Evolutionary conservation across 2,797 vertebrate genomes (phyloP).

Genomic region (Spinus pinus): DNA sequence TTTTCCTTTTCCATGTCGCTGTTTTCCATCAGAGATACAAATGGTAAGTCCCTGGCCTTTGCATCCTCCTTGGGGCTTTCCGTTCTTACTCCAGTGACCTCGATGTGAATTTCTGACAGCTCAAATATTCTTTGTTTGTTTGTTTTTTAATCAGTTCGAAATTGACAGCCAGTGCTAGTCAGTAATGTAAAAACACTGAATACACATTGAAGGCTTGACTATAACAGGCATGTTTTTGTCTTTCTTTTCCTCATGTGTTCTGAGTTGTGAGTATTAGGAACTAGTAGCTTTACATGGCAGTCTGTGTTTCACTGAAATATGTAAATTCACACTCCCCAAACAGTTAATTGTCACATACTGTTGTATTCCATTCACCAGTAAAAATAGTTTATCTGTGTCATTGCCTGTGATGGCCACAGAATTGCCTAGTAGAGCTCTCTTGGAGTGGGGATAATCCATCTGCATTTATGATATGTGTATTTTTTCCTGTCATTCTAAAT

Average conservation of each 20-base stretch:
- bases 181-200: background rate
- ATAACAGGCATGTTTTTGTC: background rate
- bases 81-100: background rate
- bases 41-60: background rate
- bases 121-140: background rate
- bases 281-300: background rate
- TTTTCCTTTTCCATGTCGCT: background rate
- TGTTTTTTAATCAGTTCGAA: background rate
- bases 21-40: background rate
- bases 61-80: background rate
- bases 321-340: background rate
- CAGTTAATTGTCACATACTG: background rate
- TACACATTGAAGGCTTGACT: background rate
- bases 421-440: background rate
- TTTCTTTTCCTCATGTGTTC: background rate
- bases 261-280: background rate
- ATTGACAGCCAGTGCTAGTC: background rate
- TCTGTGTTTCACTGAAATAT: background rate
- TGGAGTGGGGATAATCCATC: background rate
- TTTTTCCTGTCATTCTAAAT: background rate
- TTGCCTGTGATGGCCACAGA: background rate
- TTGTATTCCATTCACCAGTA: background rate
- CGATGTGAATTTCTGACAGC: background rate
- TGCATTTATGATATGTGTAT: background rate
- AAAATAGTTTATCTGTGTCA: background rate